Evolutionary conservation across 37 sponge, comb jelly and placozoan genomes (phyloP), one percentile per base, ranked within the genome.

Genomic region (Tethya wilhelma): DNA sequence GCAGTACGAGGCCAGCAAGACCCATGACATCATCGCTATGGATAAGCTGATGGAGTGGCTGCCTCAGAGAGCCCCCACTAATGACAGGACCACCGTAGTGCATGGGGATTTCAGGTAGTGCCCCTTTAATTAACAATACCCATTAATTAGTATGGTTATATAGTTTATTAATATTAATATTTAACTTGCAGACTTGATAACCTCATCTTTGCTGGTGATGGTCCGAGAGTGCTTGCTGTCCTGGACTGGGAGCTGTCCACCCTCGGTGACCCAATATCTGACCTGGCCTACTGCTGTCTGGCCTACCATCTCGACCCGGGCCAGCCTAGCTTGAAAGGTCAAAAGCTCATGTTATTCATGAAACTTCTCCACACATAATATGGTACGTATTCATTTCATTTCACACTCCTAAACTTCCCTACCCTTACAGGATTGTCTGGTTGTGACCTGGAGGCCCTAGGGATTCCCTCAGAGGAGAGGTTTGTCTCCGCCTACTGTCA

Each of bases 181-280:
- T n/a, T n/a, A n/a, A n/a, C n/a, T n/a, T n/a, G 3, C 56, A 88
- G 89, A 29, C 20, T 90, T 34, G 91, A 90, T 73, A 90, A 90
- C 73, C 64, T 90, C 34, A 85, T 90, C 25, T 80, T 81, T 64
- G 40, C 75, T 26, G 31, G 32, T 25, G 72, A 73, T 64, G 12
- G 44, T 34, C 84, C 87, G 28, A 33, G 42, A 58, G 94, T 94
- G 44, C 23, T 79, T 1, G 87, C 87, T 56, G 90, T 94, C 28
- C 74, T 94, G 42, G 94, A 94, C 78, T 94, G 94, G 94, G 94
- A 94, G 59, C 69, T 94, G 55, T 90, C 88, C 46, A 85, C 94
- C 37, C 75, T 94, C 6, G 94, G 94, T 26, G 82, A 90, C 40
- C 90, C 94, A 7, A 63, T 94, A 0, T 69, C 88, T 39, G 94